Conservation (phyloP, 2,113 vertebrate species). For the Lophius piscatorius region DNA sequence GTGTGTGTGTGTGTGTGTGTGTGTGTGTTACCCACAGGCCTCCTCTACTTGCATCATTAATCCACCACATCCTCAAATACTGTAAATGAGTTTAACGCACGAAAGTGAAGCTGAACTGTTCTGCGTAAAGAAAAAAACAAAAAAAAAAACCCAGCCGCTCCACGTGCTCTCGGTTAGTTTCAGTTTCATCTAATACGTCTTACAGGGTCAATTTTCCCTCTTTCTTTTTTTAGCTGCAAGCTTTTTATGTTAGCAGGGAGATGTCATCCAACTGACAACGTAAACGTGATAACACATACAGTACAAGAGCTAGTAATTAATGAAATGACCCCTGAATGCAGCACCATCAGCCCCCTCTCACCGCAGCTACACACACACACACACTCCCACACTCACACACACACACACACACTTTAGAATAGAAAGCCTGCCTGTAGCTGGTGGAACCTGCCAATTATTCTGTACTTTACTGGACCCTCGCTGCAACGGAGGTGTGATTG, state of each 20-base stretch:
- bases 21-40: slow-evolving; percentile 54
- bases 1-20: too few relatives aligned
- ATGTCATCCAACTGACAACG: slow-evolving; percentile 65
- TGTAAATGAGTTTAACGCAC: slow-evolving; percentile 27
- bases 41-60: slow-evolving; percentile 34
- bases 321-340: slow-evolving; percentile 75
- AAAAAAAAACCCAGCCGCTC: slow-evolving; percentile 7
- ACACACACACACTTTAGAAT: slow-evolving; percentile 33
- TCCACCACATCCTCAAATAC: slow-evolving; percentile 18
- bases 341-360: slow-evolving; percentile 59
- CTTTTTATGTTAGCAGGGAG: slow-evolving; percentile 45
- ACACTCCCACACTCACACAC: slow-evolving; percentile 29
- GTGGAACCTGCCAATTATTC: slow-evolving; percentile 82
- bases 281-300: slow-evolving; percentile 51
- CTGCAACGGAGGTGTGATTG: slow-evolving; percentile 82
- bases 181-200: neutral
- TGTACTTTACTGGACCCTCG: slow-evolving; percentile 80
- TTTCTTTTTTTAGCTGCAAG: slow-evolving; percentile 34
- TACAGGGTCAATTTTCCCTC: too few relatives aligned
- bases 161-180: neutral
- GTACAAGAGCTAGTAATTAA: slow-evolving; percentile 79
- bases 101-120: too few relatives aligned
- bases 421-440: slow-evolving; percentile 66
- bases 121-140: slow-evolving; percentile 32
- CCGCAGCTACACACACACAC: slow-evolving; percentile 35